Conservation (phyloP, 1,140 invertebrate genomes). For the Lucilia cuprina region DNA sequence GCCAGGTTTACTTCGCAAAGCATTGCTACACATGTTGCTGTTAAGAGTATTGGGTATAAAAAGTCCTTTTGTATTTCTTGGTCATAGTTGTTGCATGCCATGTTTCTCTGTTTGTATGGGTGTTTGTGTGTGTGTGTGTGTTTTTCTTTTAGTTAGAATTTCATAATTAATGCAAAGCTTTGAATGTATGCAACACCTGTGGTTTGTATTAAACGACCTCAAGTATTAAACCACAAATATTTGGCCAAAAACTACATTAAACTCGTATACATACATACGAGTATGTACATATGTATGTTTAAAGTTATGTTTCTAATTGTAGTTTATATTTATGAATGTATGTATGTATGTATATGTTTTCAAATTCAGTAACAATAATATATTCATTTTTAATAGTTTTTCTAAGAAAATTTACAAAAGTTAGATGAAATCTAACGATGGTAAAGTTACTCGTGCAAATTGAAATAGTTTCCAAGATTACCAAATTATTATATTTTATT, state of each 20-base stretch:
- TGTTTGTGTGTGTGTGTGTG: background rate
- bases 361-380: background rate
- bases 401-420: background rate
- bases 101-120: background rate
- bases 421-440: no score
- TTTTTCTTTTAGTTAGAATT: conserved; percentile 38
- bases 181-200: conserved; percentile 62
- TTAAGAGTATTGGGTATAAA: background rate
- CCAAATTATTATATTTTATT: no score
- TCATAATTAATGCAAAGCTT: conserved; percentile 63
- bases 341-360: background rate
- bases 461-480: no score
- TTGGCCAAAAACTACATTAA: conserved; percentile 29
- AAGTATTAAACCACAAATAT: conserved; percentile 48
- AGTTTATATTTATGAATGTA: background rate
- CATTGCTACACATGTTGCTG: background rate
- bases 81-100: background rate
- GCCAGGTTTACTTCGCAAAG: background rate
- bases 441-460: no score
- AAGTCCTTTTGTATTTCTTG: background rate
- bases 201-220: conserved; percentile 62
- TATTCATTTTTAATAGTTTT: conserved; percentile 2
- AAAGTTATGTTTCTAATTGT: no score
- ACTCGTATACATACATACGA: background rate
- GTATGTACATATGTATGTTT: no score